Base-by-base conservation (phyloP, 2,888 invertebrate species). In the Tachina fera region DNA sequence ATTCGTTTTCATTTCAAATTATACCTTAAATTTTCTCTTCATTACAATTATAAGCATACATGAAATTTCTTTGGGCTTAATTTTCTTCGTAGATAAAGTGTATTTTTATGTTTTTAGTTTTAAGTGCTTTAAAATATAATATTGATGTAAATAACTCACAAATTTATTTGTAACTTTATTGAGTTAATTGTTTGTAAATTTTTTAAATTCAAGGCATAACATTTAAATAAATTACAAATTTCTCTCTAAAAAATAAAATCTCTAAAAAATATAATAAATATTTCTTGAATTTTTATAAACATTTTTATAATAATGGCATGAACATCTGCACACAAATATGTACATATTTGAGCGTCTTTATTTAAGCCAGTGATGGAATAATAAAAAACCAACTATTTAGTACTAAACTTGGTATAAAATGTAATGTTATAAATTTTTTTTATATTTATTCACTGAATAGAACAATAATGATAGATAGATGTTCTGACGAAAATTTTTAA, bases 151-250 rank as follows among this genome's bases (percentile, higher is more conserved):
- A 67, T 67, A 45, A 31, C 47, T 41, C n/a, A 39, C 9, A 16
- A n/a, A 68, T 51, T 39, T 3, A 16, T 51, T 68, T 41, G 16
- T 39, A 68, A 56, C 14, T 53, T 70, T 56, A 56, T 43, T 53
- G 14, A 43, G 43, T 56, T 56, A 56, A 70, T 70, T 70, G 51
- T 43, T 70, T 9, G 19, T 11, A 53, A 41, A 43, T 53, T 41
- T 47, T 51, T 61, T 8, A 58, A 58, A 72, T 41, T 71, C 53
- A 56, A 51, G 41, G 13, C 51, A 72, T 39, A 47, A 61, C 45
- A 43, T 71, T 45, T 47, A 72, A 11, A 31, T 31, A 60, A 72
- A 61, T 72, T 60, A 22, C 72, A 31, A 45, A 74, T 39, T 60
- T 51, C 1, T 53, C 51, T 53, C 39, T n/a, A 14, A 1, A 13